Conservation (phyloP, 2,113 vertebrate genomes). For the Chionis minor region DNA sequence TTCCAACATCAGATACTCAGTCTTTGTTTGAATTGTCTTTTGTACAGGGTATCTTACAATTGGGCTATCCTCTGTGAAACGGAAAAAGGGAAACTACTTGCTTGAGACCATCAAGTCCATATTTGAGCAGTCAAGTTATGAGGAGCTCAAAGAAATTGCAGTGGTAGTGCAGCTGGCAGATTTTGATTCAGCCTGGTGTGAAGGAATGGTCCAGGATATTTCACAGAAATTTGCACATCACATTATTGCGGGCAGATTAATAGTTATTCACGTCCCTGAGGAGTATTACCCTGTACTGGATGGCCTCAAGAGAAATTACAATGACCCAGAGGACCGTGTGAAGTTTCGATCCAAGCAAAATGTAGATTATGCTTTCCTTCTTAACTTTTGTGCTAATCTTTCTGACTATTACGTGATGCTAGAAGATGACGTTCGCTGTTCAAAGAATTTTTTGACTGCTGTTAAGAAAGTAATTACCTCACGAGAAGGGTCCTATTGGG, state of each 20-base stretch:
- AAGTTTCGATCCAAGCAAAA: constrained; percentile 98
- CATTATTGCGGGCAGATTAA: constrained; percentile 92
- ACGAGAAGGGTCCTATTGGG: constrained; percentile 94
- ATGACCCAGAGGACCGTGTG: constrained; percentile 94
- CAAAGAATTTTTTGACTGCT: constrained; percentile 93
- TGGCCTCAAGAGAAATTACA: constrained; percentile 97
- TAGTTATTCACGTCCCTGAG: constrained; percentile 94
- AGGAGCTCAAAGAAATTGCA: constrained; percentile 94
- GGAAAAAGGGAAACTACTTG: constrained; percentile 94
- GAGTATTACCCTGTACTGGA: constrained; percentile 92
- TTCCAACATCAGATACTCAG: background rate
- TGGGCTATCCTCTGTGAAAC: constrained; percentile 92
- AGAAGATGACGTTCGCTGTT: constrained; percentile 95
- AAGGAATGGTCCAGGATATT: constrained; percentile 91
- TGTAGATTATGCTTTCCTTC: constrained; percentile 87
- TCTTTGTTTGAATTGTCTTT: constrained; percentile 43
- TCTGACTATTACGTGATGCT: constrained; percentile 99
- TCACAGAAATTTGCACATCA: constrained; percentile 96
- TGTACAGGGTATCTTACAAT: constrained; percentile 92
- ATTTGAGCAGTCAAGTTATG: constrained; percentile 98
- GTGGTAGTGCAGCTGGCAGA: constrained; percentile 95
- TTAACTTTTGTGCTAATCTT: constrained; percentile 97
- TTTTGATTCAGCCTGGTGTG: constrained; percentile 92
- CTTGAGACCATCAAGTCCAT: constrained; percentile 95
- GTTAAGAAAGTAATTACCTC: constrained; percentile 97